Percentiles rank a stretch among this genome's conserved stretches.
These are phyloP conservation scores for Octodonta nipae DNA, from an alignment of 2,888 invertebrate species.

Conservation along the genomic window DNA sequence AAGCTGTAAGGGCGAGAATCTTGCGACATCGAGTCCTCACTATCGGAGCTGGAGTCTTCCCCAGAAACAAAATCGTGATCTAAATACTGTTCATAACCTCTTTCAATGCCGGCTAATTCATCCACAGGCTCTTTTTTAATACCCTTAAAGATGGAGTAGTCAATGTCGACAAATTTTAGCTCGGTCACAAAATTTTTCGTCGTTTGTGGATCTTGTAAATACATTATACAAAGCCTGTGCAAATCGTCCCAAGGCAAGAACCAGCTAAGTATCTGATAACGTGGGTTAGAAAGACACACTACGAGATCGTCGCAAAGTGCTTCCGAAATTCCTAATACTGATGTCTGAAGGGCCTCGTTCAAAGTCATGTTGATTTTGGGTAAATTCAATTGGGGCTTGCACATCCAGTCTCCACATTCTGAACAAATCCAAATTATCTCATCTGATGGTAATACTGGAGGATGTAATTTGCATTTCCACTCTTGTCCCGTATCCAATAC, in stretches of 20 bases:
- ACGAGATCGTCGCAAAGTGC: constrained; percentile 58
- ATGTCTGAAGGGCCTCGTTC: constrained; percentile 38
- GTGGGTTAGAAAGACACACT: constrained; percentile 54
- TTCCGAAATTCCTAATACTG: constrained; percentile 49
- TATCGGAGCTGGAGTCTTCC: constrained; percentile 24
- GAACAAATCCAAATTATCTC: constrained; percentile 30
- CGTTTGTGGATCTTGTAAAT: constrained; percentile 43
- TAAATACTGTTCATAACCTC: constrained; percentile 27
- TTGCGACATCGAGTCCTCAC: constrained; percentile 38
- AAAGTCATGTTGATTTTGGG: constrained; percentile 32
- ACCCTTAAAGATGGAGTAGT: constrained; percentile 46
- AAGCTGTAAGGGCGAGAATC: constrained; percentile 37
- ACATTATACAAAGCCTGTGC: constrained; percentile 42
- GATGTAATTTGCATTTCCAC: constrained; percentile 33
- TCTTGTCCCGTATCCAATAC: constrained; percentile 32
- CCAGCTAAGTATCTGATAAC: constrained; percentile 62
- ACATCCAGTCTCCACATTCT: constrained; percentile 31
- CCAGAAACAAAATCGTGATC: constrained; percentile 23
- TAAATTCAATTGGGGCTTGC: constrained; percentile 26
- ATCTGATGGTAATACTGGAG: constrained; percentile 26
- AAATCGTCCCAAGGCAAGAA: constrained; percentile 47
- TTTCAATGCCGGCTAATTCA: constrained; percentile 28
- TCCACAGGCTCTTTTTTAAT: constrained; percentile 44
- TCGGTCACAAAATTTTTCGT: constrained; percentile 55
- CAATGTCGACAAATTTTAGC: constrained; percentile 60